Conservation (phyloP, 2,797 vertebrate species). For the Linurgus olivaceus region DNA sequence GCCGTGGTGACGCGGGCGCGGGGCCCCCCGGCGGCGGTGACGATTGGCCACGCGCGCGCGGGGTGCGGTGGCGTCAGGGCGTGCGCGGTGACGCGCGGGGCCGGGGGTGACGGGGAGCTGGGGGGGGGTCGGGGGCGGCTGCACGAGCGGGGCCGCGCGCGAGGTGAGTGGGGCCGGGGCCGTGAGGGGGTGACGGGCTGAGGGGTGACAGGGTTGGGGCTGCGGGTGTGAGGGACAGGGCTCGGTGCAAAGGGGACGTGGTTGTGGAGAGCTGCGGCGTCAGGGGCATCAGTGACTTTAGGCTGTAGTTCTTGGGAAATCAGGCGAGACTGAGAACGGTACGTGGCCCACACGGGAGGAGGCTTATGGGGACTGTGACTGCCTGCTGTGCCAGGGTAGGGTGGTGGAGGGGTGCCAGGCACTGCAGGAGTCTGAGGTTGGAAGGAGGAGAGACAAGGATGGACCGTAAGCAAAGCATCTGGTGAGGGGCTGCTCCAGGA, state of each 20-base stretch:
- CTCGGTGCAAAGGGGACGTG: background rate
- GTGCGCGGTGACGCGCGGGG: background rate
- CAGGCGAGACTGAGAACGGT: background rate
- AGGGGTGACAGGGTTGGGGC: background rate
- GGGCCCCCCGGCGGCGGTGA: background rate
- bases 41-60: background rate
- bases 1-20: constrained; percentile 10
- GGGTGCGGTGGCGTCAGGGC: constrained; percentile 33
- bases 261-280: background rate
- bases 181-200: too few relatives aligned
- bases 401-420: too few relatives aligned
- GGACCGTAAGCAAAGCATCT: background rate
- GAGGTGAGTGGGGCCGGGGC: background rate
- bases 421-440: background rate
- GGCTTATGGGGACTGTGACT: background rate
- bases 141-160: background rate
- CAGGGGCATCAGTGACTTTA: background rate
- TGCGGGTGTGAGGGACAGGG: background rate
- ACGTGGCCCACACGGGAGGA: fast-evolving
- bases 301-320: background rate
- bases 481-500: background rate
- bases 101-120: too few relatives aligned
- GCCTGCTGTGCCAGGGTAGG: background rate
- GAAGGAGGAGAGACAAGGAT: background rate
- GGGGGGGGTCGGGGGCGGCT: background rate